These are phyloP conservation scores for Campoletis sonorensis DNA, from an alignment of 1,140 invertebrate genomes.

Conservation along the genomic window DNA sequence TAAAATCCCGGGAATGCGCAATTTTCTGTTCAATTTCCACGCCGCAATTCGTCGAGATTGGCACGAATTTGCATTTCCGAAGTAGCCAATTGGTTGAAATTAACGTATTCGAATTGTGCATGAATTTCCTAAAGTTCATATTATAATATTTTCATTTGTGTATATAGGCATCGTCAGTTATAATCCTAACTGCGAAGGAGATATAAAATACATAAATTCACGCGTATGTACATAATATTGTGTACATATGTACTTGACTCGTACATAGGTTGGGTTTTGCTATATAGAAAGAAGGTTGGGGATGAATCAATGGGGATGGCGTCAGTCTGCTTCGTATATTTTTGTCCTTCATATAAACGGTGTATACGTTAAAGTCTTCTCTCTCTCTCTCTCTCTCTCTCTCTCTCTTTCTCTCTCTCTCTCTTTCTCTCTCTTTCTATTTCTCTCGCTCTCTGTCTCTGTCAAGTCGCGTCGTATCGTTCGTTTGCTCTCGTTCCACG, in stretches of 20 bases:
- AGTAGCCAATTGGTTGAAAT: too few species aligned
- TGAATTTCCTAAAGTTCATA: too few species aligned
- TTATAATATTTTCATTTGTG: too few species aligned
- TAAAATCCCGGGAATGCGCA: too few species aligned
- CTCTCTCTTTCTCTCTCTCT: neutral
- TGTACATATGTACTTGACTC: neutral
- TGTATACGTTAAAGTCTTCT: constrained; percentile 18
- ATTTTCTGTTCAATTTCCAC: too few species aligned
- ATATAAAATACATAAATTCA: neutral
- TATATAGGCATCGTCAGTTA: too few species aligned
- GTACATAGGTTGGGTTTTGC: constrained; percentile 4
- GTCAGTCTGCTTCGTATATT: constrained; percentile 62
- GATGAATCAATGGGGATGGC: constrained; percentile 65
- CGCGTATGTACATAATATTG: neutral
- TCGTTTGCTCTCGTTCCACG: constrained; percentile 10
- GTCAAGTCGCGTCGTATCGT: neutral
- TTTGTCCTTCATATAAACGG: constrained; percentile 41
- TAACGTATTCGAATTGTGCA: too few species aligned
- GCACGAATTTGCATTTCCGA: too few species aligned
- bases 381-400: neutral
- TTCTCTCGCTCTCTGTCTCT: too few species aligned
- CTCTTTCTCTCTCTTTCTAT: too few species aligned
- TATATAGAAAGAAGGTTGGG: constrained; percentile 34
- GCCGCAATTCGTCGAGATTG: too few species aligned
- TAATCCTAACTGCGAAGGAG: too few species aligned